Evolutionary conservation across 2,888 invertebrate genomes (phyloP), one percentile per base, ranked within the genome.

Genomic region (Rhogogaster chlorosoma): DNA sequence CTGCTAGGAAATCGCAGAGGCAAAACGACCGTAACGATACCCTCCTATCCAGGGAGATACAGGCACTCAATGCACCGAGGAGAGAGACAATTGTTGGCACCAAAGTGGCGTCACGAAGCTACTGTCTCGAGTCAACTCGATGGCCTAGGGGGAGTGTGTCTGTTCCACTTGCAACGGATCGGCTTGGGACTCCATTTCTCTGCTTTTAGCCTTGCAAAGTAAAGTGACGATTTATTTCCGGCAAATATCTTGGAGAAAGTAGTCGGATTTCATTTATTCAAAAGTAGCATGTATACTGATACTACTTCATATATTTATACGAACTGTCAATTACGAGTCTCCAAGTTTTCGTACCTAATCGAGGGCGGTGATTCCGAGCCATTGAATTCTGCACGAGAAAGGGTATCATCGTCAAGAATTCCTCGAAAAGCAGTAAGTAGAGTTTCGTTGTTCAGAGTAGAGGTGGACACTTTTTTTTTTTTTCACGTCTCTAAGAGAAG

Each of bases 111-210:
- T 67, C 67, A 67, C 32, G 67, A 32, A 26, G 67, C 67, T 32
- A 67, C 67, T 67, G 67, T 67, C 67, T 67, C 67, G 67, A 67
- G 67, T 67, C 67, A 67, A 67, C 32, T 67, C 29, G 67, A 67
- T 18, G 29, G 67, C 67, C 32, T 32, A 4, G 32, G 32, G 22
- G 29, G 32, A 67, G 67, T 67, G 67, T 67, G 18, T 67, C 29
- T 67, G 67, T 67, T 32, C 67, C 67, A 67, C 32, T 67, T 67
- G 29, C 67, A 67, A 12, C 67, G 67, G 15, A 32, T 67, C 32
- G 18, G 29, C 32, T 67, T 18, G 18, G 18, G 26, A 18, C 67
- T 32, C 29, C 2, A 67, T 67, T 32, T 67, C 67, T 32, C 29
- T 67, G 32, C 29, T 18, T 67, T 67, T 67, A 67, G 67, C 18